Conservation (phyloP, 2,888 invertebrate species). For the Cylindroiulus punctatus region DNA sequence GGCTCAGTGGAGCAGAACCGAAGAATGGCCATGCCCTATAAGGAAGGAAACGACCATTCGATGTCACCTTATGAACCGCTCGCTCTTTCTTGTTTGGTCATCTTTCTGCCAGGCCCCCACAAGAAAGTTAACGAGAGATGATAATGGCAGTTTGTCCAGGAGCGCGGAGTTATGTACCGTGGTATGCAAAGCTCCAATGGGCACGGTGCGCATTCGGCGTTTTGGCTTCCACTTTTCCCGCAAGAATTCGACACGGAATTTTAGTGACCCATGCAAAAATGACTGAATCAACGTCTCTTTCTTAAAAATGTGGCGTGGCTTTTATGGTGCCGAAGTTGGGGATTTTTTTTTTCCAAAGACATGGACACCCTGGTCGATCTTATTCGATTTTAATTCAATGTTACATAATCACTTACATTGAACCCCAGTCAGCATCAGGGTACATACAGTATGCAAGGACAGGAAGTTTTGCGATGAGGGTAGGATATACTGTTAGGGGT, state of each 20-base stretch:
- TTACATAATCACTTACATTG: too few species aligned
- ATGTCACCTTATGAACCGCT: background rate
- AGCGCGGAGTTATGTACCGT: background rate
- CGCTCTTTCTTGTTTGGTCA: conserved; percentile 23
- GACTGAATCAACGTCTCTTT: background rate
- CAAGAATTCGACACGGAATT: background rate
- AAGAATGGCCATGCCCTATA: background rate
- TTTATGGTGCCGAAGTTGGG: too few species aligned
- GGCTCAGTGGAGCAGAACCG: background rate
- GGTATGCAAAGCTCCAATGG: conserved; percentile 15
- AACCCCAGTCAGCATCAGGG: too few species aligned
- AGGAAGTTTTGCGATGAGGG: too few species aligned
- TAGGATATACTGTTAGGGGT: too few species aligned
- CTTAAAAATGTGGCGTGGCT: too few species aligned
- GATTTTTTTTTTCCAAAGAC: too few species aligned
- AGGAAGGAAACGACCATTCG: background rate
- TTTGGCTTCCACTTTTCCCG: background rate
- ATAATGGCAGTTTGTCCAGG: background rate
- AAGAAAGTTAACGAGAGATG: background rate
- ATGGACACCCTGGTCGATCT: too few species aligned
- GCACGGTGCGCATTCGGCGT: background rate
- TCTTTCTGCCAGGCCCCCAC: background rate
- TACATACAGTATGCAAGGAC: too few species aligned
- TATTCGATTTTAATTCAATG: too few species aligned
- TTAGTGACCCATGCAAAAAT: background rate